phyloP scores from a whole-genome alignment of 23 tunicate species.

The Clavelina lepadiformis region DNA sequence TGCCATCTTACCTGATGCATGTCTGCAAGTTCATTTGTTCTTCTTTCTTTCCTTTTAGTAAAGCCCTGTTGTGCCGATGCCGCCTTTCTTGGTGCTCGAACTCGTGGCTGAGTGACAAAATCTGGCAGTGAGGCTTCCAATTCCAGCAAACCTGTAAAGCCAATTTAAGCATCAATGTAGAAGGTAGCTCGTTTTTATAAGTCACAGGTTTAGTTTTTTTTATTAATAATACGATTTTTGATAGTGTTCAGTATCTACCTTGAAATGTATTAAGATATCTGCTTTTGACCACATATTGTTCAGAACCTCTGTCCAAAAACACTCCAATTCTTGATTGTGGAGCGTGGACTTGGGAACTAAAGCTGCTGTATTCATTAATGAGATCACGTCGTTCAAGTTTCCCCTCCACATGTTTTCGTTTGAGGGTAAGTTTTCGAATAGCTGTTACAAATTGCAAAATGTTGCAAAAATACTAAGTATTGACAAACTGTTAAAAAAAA shows the following conservation, averaged over 20 bases:
- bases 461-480: too few relatives aligned
- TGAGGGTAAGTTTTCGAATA: conserved; percentile 46
- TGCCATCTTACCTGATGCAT: conserved; percentile 45
- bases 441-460: conserved; percentile 51
- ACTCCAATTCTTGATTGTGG: conserved; percentile 85
- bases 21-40: conserved; percentile 58
- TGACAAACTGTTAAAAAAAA: too few relatives aligned
- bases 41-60: conserved; percentile 69
- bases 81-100: conserved; percentile 54
- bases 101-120: conserved; percentile 70
- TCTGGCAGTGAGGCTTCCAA: conserved; percentile 78
- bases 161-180: too few relatives aligned
- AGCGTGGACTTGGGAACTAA: conserved; percentile 81
- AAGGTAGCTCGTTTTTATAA: too few relatives aligned
- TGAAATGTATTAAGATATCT: conserved; percentile 85
- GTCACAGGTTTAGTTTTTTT: too few relatives aligned
- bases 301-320: conserved; percentile 88
- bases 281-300: conserved; percentile 88
- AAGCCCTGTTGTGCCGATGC: conserved; percentile 44
- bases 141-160: conserved; percentile 71
- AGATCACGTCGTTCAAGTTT: conserved; percentile 58
- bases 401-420: conserved; percentile 53
- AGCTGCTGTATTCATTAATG: conserved; percentile 66
- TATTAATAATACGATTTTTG: too few relatives aligned
- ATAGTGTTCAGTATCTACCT: too few relatives aligned